Evolutionary conservation across 2,888 invertebrate genomes (phyloP).

Genomic region (Didymodactylos carnosus): DNA sequence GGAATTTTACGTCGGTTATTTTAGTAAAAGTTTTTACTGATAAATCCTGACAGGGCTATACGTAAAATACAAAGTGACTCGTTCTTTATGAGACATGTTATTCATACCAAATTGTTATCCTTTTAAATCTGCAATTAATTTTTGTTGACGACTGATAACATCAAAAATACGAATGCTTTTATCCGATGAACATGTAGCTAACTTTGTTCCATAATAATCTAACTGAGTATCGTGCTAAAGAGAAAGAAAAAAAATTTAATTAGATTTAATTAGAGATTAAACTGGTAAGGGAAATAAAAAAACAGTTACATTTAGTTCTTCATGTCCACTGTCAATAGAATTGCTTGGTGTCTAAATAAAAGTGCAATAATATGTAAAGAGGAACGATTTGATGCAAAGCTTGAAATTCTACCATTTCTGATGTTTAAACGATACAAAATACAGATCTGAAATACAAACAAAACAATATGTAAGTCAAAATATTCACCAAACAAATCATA

Average conservation of each 20-base stretch:
- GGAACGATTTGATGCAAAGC: not conserved
- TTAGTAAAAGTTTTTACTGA: no score
- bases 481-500: not conserved
- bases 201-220: conserved; percentile 80
- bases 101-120: conserved; percentile 41
- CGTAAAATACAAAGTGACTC: no score
- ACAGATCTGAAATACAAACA: no score
- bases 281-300: no score
- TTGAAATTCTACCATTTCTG: no score
- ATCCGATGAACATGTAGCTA: conserved; percentile 96
- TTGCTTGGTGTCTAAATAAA: conserved; percentile 34
- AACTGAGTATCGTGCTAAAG: conserved; percentile 77
- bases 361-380: no score
- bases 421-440: no score
- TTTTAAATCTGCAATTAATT: conserved; percentile 58
- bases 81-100: no score
- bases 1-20: no score
- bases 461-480: not conserved
- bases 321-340: conserved; percentile 89
- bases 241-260: not conserved
- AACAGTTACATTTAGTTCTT: conserved; percentile 70
- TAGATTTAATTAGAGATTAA: not conserved
- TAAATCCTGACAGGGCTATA: no score
- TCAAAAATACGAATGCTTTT: conserved; percentile 88
- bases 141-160: conserved; percentile 57